These are phyloP conservation scores for Plectropomus leopardus DNA, from an alignment of 2,113 vertebrate genomes.

Conservation along the genomic window DNA sequence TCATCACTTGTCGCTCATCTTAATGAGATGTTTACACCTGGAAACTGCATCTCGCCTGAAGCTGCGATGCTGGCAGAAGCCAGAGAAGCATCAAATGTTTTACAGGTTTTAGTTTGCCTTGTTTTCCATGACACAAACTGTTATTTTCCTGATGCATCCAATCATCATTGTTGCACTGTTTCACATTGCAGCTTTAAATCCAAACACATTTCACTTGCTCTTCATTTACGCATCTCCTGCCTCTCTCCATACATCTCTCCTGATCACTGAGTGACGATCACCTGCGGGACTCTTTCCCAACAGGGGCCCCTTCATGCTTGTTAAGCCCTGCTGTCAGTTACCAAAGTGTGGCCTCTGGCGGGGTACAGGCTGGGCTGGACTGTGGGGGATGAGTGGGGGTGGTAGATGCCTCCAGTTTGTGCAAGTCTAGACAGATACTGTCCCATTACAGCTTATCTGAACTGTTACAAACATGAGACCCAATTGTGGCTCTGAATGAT, in stretches of 20 bases:
- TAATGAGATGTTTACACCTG: constrained; percentile 40
- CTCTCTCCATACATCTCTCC: not conserved
- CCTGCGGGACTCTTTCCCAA: constrained; percentile 21
- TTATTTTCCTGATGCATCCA: not conserved
- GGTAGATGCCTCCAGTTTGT: not conserved
- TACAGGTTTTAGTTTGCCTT: not conserved
- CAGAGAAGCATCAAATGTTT: constrained; percentile 2
- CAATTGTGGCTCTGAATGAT: constrained; percentile 19
- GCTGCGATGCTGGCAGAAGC: constrained; percentile 2
- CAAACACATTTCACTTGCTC: not conserved
- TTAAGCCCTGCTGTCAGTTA: constrained; percentile 30
- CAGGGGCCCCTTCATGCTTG: constrained; percentile 14
- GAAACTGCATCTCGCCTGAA: constrained; percentile 22
- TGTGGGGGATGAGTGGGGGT: not conserved
- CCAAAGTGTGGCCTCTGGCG: constrained; percentile 18
- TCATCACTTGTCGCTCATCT: constrained; percentile 31
- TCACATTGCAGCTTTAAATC: not conserved
- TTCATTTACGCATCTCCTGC: constrained; percentile 1
- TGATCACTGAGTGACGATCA: constrained; percentile 35
- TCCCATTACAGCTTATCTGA: constrained; percentile 6
- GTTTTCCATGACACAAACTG: constrained; percentile 1
- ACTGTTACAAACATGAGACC: not conserved
- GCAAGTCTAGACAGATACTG: constrained; percentile 19
- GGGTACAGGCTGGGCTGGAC: constrained; percentile 1
- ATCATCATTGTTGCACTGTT: too few relatives aligned